Base-by-base conservation (phyloP, 2,113 vertebrate species). In the Leucopsar rothschildi region DNA sequence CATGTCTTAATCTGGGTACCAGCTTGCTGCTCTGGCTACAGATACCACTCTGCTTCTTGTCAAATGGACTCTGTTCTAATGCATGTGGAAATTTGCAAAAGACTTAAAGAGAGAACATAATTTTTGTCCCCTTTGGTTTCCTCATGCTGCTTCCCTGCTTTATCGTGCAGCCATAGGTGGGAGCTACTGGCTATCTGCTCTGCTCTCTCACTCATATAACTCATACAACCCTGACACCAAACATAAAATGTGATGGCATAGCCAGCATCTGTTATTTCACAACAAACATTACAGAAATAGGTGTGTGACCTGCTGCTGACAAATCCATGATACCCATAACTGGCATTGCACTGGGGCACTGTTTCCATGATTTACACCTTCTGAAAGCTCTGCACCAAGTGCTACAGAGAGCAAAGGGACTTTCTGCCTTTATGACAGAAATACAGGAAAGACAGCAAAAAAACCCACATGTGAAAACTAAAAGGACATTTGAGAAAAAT, bases 101-200 rank as follows among this genome's bases (percentile, higher is more conserved):
- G 7, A 44, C 50, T 49, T 59, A 35, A 72, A 65, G 39, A 69
- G 55, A 71, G 21, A n/a, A 53, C 11, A 12, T 15, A 0, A 83
- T 50, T 88, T 82, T 76, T 71, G 11, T 28, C 44, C 4, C 0
- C 18, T 63, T 78, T 65, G 17, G 6, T 27, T 61, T 15, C 10
- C 19, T 37, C 0, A 0, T 16, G 22, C 82, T 59, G 28, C 14
- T 90, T 73, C 11, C 19, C n/a, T 1, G 0, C 37, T 56, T 68
- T 60, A 53, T 7, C 3, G 35, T 35, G 23, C 1, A 6, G 64
- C 27, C 21, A 44, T 24, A 63, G 47, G 52, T 57, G 15, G 63
- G n/a, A 55, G 31, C 10, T 90, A 12, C 65, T 57, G 44, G 4
- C 37, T 90, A 69, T 20, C 55, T 56, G 57, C 77, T 85, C 23